Conservation (phyloP, 2,113 vertebrate species). For the Gasterosteus aculeatus region DNA sequence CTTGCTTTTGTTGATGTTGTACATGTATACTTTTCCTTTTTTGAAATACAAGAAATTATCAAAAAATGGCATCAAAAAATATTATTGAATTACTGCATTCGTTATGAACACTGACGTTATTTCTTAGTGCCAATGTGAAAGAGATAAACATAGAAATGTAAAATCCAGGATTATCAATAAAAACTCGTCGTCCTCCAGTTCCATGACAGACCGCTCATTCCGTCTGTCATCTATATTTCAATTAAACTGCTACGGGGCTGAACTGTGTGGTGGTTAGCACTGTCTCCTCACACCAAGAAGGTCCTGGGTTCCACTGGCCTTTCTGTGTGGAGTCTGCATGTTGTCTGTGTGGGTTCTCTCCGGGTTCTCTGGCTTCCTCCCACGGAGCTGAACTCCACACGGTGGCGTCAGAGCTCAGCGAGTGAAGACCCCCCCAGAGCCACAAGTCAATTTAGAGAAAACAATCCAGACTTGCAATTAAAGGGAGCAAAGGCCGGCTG, state of each 20-base stretch:
- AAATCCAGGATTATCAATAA: background rate
- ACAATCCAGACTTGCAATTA: too few species aligned
- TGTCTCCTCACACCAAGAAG: too few species aligned
- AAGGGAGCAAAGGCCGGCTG: background rate
- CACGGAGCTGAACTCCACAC: background rate
- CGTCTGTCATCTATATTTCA: background rate
- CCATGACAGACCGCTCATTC: too few species aligned
- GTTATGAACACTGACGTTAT: background rate
- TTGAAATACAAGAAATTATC: background rate
- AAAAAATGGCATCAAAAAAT: too few species aligned
- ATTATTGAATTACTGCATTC: background rate
- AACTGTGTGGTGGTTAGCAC: too few species aligned
- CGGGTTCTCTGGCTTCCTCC: too few species aligned
- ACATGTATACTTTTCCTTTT: background rate
- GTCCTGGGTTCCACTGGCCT: too few species aligned
- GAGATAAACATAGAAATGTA: background rate
- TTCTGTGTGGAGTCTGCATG: too few species aligned
- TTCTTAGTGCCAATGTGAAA: background rate
- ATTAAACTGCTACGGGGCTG: background rate
- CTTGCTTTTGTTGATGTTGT: background rate
- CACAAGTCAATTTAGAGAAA: background rate
- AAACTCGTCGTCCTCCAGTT: background rate
- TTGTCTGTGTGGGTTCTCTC: too few species aligned
- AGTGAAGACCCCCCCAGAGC: background rate
- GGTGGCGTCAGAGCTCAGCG: slow-evolving; percentile 14